Percentiles rank a stretch among this genome's conserved stretches.
These are phyloP conservation scores for Pyxicephalus adspersus DNA, from an alignment of 2,113 vertebrate species.

Conservation along the genomic window DNA sequence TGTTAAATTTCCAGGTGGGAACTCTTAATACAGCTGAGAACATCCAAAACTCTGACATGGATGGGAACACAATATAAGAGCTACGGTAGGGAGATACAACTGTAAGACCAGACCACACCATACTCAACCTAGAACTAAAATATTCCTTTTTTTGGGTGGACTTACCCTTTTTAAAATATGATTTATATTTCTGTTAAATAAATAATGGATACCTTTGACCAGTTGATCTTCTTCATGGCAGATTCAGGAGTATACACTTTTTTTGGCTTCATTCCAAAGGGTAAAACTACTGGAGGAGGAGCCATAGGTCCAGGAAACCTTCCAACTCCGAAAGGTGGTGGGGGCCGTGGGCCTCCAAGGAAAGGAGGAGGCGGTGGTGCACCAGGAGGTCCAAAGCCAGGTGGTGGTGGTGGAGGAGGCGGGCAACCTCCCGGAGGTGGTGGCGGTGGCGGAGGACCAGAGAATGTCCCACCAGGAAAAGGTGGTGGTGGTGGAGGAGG, in stretches of 20 bases:
- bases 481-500: conserved; percentile 71
- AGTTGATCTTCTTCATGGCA: conserved; percentile 94
- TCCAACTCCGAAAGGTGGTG: conserved; percentile 63
- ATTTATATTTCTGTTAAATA: too few relatives aligned
- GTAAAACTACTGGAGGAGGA: conserved; percentile 65
- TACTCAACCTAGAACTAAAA: too few relatives aligned
- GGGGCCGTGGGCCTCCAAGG: conserved; percentile 63
- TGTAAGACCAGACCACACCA: too few relatives aligned
- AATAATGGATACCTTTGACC: conserved; percentile 87
- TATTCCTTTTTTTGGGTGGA: too few relatives aligned
- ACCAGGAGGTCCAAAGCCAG: conserved; percentile 62
- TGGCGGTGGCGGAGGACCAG: conserved; percentile 65
- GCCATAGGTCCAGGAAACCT: conserved; percentile 50
- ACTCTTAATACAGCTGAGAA: too few relatives aligned
- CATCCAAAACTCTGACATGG: too few relatives aligned
- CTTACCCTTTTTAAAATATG: too few relatives aligned
- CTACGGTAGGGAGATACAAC: too few relatives aligned
- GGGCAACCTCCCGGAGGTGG: conserved; percentile 68
- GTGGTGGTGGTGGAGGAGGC: conserved; percentile 72
- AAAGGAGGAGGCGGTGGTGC: conserved; percentile 72
- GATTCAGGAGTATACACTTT: conserved; percentile 88
- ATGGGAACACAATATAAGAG: too few relatives aligned
- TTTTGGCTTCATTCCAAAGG: conserved; percentile 91
- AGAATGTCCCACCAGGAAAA: conserved; percentile 61
- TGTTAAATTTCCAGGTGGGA: too few relatives aligned